Evolutionary conservation across 2,113 vertebrate genomes (phyloP).

Genomic region (Epinephelus moara): DNA sequence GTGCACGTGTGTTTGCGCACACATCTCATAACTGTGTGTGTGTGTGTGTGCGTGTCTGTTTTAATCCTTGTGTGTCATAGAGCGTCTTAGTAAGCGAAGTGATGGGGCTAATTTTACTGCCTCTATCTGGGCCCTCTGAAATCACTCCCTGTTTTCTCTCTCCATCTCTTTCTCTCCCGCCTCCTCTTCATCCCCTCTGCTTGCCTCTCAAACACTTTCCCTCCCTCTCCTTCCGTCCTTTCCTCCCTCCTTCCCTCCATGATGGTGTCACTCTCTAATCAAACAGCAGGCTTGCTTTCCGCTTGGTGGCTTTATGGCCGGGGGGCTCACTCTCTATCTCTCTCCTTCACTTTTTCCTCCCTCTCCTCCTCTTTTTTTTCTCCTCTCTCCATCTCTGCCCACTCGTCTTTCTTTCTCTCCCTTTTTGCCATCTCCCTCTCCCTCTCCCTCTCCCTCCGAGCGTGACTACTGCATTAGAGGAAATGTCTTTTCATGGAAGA

Average conservation of each 20-base stretch:
- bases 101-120: conserved; percentile 77
- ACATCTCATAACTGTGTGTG: conserved; percentile 5
- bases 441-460: conserved; percentile 73
- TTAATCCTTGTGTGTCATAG: conserved; percentile 70
- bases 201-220: conserved; percentile 55
- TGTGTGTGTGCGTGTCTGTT: conserved; percentile 26
- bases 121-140: conserved; percentile 59
- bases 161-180: conserved; percentile 42
- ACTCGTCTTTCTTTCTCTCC: conserved; percentile 57
- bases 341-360: conserved; percentile 46
- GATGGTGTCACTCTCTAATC: conserved; percentile 88
- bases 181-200: conserved; percentile 58
- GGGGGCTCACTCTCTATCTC: conserved; percentile 63
- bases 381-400: conserved; percentile 57
- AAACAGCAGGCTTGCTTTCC: conserved; percentile 91
- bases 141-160: conserved; percentile 41
- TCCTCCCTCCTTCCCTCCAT: conserved; percentile 51
- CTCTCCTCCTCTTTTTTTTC: conserved; percentile 33
- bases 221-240: conserved; percentile 51
- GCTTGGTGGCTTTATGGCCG: conserved; percentile 89
- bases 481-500: conserved; percentile 96
- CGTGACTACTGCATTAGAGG: conserved; percentile 92
- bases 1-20: conserved; percentile 31
- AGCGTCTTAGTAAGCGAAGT: conserved; percentile 61
- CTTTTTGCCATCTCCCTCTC: conserved; percentile 58